phyloP scores from a whole-genome alignment of 2,797 vertebrate genomes.

The Poecilia picta region DNA sequence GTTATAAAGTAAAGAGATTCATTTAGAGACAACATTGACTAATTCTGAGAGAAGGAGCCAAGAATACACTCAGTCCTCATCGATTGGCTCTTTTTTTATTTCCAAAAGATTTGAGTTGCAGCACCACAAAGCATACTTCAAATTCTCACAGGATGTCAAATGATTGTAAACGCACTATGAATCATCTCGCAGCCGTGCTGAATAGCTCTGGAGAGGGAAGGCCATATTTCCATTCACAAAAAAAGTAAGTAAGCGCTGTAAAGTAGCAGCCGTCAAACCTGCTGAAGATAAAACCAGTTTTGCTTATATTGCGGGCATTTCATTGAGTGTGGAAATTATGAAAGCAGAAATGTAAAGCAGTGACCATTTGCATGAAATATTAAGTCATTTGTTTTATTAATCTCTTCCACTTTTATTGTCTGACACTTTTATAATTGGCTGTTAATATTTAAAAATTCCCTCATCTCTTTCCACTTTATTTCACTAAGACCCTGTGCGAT shows the following conservation, averaged over 20 bases:
- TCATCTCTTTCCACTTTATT: conserved; percentile 14
- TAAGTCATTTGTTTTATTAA: conserved; percentile 1
- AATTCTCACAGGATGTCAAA: conserved; percentile 50
- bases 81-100: conserved; percentile 1
- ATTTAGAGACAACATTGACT: neutral
- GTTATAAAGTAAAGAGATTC: neutral
- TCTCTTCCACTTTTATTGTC: conserved; percentile 7
- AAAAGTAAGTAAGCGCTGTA: conserved; percentile 1
- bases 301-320: neutral
- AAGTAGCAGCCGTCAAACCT: conserved; percentile 21
- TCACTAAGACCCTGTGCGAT: neutral
- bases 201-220: conserved; percentile 39
- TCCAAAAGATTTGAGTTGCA: conserved; percentile 40
- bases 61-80: neutral
- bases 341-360: neutral
- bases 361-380: conserved; percentile 1
- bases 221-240: conserved; percentile 48
- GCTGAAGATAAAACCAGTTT: neutral
- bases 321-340: neutral
- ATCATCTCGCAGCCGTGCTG: conserved; percentile 54
- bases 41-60: neutral
- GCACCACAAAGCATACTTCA: conserved; percentile 34
- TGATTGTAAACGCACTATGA: conserved; percentile 59
- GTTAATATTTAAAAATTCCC: conserved; percentile 1
- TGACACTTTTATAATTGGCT: neutral